A percentile compares a stretch with the other conserved stretches of the same genome.
Evolutionary conservation across 2,797 vertebrate genomes (phyloP).

Genomic region (Echeneis naucrates): DNA sequence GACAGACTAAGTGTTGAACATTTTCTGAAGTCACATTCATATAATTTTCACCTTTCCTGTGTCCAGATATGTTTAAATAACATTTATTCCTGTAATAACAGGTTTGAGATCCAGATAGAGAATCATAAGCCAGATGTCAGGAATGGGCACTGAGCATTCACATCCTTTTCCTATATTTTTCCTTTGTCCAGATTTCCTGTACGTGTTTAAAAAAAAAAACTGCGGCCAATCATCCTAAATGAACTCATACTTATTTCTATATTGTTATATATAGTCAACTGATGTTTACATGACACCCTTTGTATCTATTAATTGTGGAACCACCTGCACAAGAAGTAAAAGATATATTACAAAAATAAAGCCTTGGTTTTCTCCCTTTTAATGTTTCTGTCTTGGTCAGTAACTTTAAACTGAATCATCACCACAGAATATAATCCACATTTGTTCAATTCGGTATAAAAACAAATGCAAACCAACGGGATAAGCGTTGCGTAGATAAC

Average conservation of each 20-base stretch:
- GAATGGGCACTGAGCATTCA: slow-evolving; percentile 20
- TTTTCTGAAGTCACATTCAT: slow-evolving; percentile 53
- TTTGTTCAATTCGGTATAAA: slow-evolving; percentile 58
- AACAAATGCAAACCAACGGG: slow-evolving; percentile 59
- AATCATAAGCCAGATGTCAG: slow-evolving; percentile 28
- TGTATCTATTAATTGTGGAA: slow-evolving; percentile 78
- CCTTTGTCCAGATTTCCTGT: slow-evolving; percentile 49
- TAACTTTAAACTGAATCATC: slow-evolving; percentile 30
- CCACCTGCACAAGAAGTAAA: slow-evolving; percentile 88
- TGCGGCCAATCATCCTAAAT: slow-evolving; percentile 38
- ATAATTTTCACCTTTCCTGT: slow-evolving; percentile 55
- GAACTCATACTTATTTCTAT: slow-evolving; percentile 51
- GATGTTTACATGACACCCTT: slow-evolving; percentile 79
- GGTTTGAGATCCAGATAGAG: slow-evolving; percentile 7
- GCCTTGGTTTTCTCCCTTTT: slow-evolving; percentile 54
- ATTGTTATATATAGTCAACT: slow-evolving; percentile 63
- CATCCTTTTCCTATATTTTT: slow-evolving; percentile 1
- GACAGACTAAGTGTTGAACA: slow-evolving; percentile 33
- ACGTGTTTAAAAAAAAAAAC: slow-evolving; percentile 45
- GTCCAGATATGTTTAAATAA: slow-evolving; percentile 23
- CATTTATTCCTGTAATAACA: slow-evolving; percentile 11
- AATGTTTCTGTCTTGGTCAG: slow-evolving; percentile 60
- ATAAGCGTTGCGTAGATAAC: slow-evolving; percentile 51
- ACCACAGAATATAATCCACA: slow-evolving; percentile 32
- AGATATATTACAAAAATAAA: slow-evolving; percentile 47